phyloP scores from a whole-genome alignment of 2,888 invertebrate species.

The Trichopoda pennipes region DNA sequence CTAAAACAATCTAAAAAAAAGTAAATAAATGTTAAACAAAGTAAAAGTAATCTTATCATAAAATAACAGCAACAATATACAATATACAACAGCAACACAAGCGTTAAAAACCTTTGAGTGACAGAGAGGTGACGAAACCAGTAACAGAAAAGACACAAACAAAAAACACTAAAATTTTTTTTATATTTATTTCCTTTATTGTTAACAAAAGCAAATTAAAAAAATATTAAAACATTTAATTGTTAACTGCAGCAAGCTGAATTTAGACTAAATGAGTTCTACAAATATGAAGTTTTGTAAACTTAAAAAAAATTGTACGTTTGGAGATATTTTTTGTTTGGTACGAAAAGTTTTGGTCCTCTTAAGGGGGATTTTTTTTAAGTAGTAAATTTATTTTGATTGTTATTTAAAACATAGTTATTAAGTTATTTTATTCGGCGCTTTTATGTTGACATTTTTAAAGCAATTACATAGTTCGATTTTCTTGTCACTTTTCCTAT shows the following conservation, averaged over 20 bases:
- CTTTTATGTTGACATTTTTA: too few relatives aligned
- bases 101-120: conserved; percentile 24
- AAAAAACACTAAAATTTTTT: conserved; percentile 21
- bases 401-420: too few relatives aligned
- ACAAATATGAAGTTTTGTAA: conserved; percentile 53
- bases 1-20: conserved; percentile 25
- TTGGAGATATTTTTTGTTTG: conserved; percentile 21
- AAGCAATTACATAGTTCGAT: too few relatives aligned
- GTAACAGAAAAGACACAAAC: conserved; percentile 42
- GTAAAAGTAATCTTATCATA: conserved; percentile 62
- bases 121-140: conserved; percentile 61
- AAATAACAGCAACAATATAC: conserved; percentile 49
- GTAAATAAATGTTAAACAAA: too few relatives aligned
- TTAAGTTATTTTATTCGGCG: too few relatives aligned
- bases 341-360: not conserved
- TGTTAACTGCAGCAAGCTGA: conserved; percentile 65
- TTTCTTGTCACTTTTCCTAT: too few relatives aligned
- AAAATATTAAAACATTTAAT: conserved; percentile 36
- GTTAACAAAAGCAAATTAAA: conserved; percentile 44
- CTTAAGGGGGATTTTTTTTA: too few relatives aligned
- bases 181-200: conserved; percentile 16
- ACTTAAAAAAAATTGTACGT: conserved; percentile 38
- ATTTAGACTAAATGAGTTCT: conserved; percentile 68
- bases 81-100: conserved; percentile 31
- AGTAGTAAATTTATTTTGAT: too few relatives aligned